Evolutionary conservation across 1,140 invertebrate genomes (phyloP).

Genomic region (Polyergus mexicanus): DNA sequence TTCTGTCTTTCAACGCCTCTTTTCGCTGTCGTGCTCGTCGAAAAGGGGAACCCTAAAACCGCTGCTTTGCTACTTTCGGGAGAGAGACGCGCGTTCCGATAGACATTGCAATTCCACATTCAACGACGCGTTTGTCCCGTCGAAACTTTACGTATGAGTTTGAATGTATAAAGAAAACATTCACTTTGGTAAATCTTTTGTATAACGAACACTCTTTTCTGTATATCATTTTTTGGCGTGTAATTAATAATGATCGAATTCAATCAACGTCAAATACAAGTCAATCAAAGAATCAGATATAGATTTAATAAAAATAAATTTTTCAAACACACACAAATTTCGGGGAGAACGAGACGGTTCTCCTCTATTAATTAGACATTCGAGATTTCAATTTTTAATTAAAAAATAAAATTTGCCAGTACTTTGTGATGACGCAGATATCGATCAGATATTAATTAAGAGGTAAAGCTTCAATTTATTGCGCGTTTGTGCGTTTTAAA

Average conservation of each 20-base stretch:
- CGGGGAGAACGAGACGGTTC: neutral
- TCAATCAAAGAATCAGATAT: neutral
- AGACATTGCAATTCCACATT: conserved; percentile 51
- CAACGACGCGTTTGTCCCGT: conserved; percentile 6
- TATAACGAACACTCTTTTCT: no score
- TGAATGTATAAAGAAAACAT: neutral
- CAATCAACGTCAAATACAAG: neutral
- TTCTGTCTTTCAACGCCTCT: conserved; percentile 55
- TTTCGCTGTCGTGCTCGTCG: conserved; percentile 32
- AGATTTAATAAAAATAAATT: neutral
- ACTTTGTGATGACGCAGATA: neutral
- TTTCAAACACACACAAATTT: neutral
- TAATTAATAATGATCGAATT: conserved; percentile 8
- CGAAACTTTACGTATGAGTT: neutral
- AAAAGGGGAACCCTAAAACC: conserved; percentile 59
- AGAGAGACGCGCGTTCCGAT: conserved; percentile 55
- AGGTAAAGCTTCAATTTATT: conserved; percentile 13
- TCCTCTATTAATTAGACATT: neutral
- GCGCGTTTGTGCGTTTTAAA: conserved; percentile 4
- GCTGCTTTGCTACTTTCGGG: conserved; percentile 54
- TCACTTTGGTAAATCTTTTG: neutral
- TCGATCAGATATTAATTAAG: conserved; percentile 20
- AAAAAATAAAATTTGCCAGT: conserved; percentile 7
- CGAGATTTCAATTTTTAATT: neutral
- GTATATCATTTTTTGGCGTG: no score